Conservation (phyloP, 2,797 vertebrate genomes). For the Chelidonichthys spinosus region DNA sequence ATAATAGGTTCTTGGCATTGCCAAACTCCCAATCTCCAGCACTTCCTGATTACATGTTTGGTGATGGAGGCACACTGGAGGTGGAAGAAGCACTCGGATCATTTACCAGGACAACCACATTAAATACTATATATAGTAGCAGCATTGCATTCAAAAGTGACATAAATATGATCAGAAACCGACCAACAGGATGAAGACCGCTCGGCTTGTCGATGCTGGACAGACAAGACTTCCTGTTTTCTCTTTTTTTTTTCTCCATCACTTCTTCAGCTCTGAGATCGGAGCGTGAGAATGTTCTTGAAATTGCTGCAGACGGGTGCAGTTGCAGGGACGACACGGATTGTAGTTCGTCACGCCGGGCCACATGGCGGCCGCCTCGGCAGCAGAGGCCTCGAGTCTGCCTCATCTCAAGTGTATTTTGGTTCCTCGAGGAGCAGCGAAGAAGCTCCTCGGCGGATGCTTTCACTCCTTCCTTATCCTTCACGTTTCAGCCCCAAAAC, state of each 20-base stretch:
- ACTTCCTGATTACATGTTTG: background rate
- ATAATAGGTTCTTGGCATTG: background rate
- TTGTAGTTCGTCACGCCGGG: conserved; percentile 36
- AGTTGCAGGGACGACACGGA: conserved; percentile 39
- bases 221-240: background rate
- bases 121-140: background rate
- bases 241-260: background rate
- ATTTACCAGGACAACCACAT: too few relatives aligned
- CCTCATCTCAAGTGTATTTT: conserved; percentile 27
- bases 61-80: too few relatives aligned
- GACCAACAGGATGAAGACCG: background rate
- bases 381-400: conserved; percentile 11
- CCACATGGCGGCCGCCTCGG: conserved; percentile 25
- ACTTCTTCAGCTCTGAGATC: background rate
- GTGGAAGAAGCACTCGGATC: background rate
- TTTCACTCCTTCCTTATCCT: conserved; percentile 43
- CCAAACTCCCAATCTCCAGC: background rate
- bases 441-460: conserved; percentile 31
- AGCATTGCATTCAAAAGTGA: background rate
- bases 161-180: background rate
- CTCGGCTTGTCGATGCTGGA: background rate
- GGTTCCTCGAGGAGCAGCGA: background rate
- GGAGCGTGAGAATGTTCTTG: conserved; percentile 5
- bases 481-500: conserved; percentile 42
- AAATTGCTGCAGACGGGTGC: conserved; percentile 19